Conservation (phyloP, 2,797 vertebrate species). For the Carduelis carduelis region DNA sequence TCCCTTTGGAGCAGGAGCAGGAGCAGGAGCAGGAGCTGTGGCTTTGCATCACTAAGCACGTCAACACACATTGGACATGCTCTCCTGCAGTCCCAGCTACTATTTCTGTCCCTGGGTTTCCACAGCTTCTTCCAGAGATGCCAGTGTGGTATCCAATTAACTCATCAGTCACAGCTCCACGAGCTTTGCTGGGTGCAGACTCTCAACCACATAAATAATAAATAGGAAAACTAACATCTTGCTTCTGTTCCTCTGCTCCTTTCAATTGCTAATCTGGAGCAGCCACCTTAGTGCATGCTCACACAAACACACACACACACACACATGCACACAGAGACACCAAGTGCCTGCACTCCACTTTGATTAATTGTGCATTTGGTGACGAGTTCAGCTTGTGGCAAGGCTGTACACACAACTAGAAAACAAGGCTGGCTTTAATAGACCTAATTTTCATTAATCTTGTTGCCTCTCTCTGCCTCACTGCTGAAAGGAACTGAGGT, state of each 20-base stretch:
- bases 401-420: neutral
- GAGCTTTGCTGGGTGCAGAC: neutral
- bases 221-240: constrained; percentile 20
- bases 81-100: neutral
- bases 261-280: neutral
- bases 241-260: neutral
- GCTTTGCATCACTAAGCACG: neutral
- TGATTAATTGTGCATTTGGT: constrained; percentile 1
- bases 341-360: neutral
- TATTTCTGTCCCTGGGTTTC: neutral
- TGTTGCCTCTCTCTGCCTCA: neutral
- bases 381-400: neutral
- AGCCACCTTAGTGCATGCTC: neutral
- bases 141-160: constrained; percentile 8
- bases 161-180: neutral
- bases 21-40: neutral
- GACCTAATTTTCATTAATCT: constrained; percentile 9
- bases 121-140: neutral
- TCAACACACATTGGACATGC: neutral
- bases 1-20: neutral
- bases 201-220: constrained; percentile 42
- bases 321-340: fast-evolving
- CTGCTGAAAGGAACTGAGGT: neutral
- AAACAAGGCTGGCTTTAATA: neutral
- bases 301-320: neutral